Evolutionary conservation across 2,888 invertebrate genomes (phyloP), one percentile per base, ranked within the genome.

Genomic region (Tiliacea citrago): DNA sequence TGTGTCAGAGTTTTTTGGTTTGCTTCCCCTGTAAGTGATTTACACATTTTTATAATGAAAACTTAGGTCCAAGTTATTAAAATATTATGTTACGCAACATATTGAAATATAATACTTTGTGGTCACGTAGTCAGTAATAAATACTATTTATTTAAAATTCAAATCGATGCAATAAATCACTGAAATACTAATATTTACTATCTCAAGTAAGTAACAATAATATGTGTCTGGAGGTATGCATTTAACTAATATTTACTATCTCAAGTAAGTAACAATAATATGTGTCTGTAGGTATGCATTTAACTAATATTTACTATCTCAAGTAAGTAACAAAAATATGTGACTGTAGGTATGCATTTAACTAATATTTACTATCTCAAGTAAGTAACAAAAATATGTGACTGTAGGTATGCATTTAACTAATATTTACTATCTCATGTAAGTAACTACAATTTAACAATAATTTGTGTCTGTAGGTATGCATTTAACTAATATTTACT

Each of bases 21-120:
- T 85, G 77, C 75, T 75, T 84, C 81, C 83, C 82, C 71, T 77
- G 61, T 68, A 73, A 74, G 75, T 77, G 57, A 86, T 88, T 86
- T 81, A 81, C 81, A 88, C 89, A 61, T 75, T 69, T 9, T 77
- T 70, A 77, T 69, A 63, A 68, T n/a, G 57, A 55, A 65, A 72
- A 67, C 21, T 58, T 42, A 42, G 9, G 42, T 18, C 16, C 8
- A 13, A 42, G 35, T 62, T 12, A 29, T 35, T 57, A 45, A 55
- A 49, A 21, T n/a, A n/a, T 29, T 63, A 29, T 49, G 12, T 60
- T 55, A 55, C 16, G 35, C 13, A 68, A 79, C 13, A 61, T 35
- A 29, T 24, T 66, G 16, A 51, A 13, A 21, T 47, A 53, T 21
- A 42, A 12, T 10, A 35, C 4, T 18, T 65, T 57, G 7, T 29